phyloP scores from a whole-genome alignment of 2,888 invertebrate genomes.

The Julus scanicus region DNA sequence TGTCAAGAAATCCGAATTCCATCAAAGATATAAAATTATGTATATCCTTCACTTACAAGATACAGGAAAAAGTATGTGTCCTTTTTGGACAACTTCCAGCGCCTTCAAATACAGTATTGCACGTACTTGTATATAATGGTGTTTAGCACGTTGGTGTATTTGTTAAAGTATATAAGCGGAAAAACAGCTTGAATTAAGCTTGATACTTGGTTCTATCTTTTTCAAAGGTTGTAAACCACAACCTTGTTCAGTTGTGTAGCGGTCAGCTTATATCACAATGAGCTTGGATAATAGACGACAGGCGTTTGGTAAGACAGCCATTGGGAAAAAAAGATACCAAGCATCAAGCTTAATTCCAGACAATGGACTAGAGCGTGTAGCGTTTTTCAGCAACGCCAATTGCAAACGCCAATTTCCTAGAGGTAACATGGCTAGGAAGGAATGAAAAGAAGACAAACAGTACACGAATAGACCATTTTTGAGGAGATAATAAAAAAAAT shows the following conservation, averaged over 20 bases:
- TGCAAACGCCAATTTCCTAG: neutral
- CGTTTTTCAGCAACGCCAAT: neutral
- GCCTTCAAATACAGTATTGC: too few species aligned
- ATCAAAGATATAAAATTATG: too few species aligned
- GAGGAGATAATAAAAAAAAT: neutral
- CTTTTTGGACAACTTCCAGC: too few species aligned
- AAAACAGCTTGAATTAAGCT: too few species aligned
- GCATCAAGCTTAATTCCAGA: neutral
- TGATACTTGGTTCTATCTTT: neutral
- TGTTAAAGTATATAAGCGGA: too few species aligned
- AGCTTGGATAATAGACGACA: neutral
- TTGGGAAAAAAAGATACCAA: neutral
- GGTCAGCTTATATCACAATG: conserved; percentile 1
- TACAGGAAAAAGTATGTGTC: too few species aligned
- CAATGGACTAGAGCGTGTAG: neutral
- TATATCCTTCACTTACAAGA: too few species aligned
- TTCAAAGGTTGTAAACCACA: neutral
- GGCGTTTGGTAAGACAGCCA: neutral
- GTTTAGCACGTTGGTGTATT: too few species aligned
- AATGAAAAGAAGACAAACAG: neutral
- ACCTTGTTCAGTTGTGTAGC: neutral
- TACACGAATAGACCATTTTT: neutral
- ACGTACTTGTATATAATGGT: too few species aligned
- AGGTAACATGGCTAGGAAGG: neutral
- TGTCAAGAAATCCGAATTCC: too few species aligned